Conservation (phyloP, 2,888 invertebrate genomes). For the Anorthoa munda region DNA sequence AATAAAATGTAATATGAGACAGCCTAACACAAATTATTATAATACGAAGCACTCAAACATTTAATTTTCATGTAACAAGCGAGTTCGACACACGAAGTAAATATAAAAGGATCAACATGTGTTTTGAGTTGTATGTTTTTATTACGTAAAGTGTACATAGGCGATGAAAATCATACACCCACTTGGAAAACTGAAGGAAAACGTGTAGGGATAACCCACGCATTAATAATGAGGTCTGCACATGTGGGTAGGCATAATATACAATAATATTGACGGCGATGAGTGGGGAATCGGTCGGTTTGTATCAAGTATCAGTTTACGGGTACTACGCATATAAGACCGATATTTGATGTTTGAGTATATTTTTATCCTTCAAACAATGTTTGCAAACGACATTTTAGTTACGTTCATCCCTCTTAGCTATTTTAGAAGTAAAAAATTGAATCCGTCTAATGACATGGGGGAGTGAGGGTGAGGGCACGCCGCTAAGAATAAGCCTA, state of each 20-base stretch:
- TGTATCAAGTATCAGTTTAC: conserved; percentile 19
- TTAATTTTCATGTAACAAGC: conserved; percentile 16
- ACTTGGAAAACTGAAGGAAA: conserved; percentile 45
- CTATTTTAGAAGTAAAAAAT: conserved; percentile 51
- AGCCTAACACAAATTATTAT: neutral
- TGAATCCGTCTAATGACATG: conserved; percentile 66
- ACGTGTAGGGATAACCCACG: conserved; percentile 30
- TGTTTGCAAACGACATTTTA: neutral
- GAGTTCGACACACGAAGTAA: neutral
- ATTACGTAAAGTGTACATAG: conserved; percentile 26
- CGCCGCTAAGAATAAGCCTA: conserved; percentile 54
- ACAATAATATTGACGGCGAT: conserved; percentile 17
- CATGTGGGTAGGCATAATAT: conserved; percentile 12
- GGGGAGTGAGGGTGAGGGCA: conserved; percentile 8
- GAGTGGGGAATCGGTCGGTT: conserved; percentile 1
- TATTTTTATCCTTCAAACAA: conserved; percentile 11
- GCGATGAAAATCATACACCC: conserved; percentile 44
- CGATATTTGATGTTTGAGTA: neutral
- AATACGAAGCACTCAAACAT: neutral
- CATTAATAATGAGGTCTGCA: conserved; percentile 48
- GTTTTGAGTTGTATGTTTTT: conserved; percentile 27
- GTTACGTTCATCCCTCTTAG: conserved; percentile 16
- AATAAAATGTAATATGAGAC: neutral
- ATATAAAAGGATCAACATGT: conserved; percentile 5
- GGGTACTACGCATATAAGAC: conserved; percentile 6